A percentile compares a stretch with the other conserved stretches of the same genome.
Conservation (phyloP, 2,113 vertebrate genomes). For the Tetrao urogallus region DNA sequence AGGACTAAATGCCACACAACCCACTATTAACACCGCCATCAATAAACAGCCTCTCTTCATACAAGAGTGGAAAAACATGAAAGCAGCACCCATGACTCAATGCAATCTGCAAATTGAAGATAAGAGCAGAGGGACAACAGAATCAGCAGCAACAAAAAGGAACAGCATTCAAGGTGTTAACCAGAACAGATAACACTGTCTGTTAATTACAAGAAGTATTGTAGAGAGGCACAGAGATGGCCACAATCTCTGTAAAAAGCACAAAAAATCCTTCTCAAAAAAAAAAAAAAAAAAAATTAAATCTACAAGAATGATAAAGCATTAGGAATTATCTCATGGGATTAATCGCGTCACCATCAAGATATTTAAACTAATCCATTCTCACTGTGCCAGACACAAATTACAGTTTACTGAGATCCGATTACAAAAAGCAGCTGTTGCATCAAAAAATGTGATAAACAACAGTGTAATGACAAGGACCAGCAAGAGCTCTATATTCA, state of each 20-base stretch:
- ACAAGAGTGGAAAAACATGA: not conserved
- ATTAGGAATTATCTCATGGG: not conserved
- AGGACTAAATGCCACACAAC: fast-evolving
- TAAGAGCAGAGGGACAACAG: not conserved
- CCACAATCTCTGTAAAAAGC: not conserved
- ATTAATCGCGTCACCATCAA: not conserved
- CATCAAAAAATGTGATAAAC: not conserved
- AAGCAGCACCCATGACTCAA: not conserved
- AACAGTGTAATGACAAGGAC: not conserved
- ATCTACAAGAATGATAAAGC: not conserved
- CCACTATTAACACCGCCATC: not conserved
- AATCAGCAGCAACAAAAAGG: not conserved
- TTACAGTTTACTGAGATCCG: not conserved
- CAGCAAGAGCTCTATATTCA: not conserved
- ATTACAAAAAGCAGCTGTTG: not conserved
- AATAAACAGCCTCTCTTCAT: not conserved
- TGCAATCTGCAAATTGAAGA: not conserved
- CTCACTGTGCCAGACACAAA: not conserved
- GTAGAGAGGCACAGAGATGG: not conserved
- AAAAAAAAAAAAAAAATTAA: not conserved
- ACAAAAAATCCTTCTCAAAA: not conserved
- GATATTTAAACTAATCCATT: not conserved
- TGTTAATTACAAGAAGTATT: not conserved
- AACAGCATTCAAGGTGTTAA: not conserved
- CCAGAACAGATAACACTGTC: not conserved